Conservation (phyloP, 2,113 vertebrate species). For the Tragelaphus imberbis region DNA sequence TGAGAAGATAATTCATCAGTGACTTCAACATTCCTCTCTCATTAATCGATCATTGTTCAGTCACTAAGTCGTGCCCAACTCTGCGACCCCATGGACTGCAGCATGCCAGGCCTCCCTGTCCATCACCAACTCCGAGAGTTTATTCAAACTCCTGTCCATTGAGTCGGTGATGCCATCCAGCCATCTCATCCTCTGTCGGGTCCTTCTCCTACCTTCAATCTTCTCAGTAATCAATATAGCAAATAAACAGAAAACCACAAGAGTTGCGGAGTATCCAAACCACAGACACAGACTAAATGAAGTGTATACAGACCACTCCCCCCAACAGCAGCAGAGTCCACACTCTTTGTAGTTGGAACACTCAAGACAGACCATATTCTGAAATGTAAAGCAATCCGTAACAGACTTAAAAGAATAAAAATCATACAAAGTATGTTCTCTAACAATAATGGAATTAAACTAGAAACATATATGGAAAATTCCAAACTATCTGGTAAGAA, state of each 20-base stretch:
- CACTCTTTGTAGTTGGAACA: accelerated
- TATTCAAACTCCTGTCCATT: too few species aligned
- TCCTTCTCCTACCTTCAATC: too few species aligned
- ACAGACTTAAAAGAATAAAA: not conserved
- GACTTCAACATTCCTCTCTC: not conserved
- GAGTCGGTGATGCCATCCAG: too few species aligned
- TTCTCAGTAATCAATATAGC: not conserved
- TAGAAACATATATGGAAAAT: not conserved
- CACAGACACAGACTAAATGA: accelerated
- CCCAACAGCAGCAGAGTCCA: not conserved
- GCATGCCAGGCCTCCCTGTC: too few species aligned
- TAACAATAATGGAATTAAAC: not conserved
- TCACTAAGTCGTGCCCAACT: too few species aligned
- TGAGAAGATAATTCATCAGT: not conserved
- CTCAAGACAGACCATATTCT: not conserved
- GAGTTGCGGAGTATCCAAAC: not conserved
- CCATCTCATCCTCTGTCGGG: too few species aligned
- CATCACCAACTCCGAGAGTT: too few species aligned
- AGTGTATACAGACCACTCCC: accelerated
- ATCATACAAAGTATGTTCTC: not conserved
- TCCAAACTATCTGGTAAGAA: not conserved
- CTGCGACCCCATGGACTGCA: too few species aligned
- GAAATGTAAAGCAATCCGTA: not conserved
- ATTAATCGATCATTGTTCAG: too few species aligned
- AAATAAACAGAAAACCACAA: not conserved